Evolutionary conservation across 2,888 invertebrate genomes (phyloP), one percentile per base, ranked within the genome.

Genomic region (Neoitamus cyanurus): DNA sequence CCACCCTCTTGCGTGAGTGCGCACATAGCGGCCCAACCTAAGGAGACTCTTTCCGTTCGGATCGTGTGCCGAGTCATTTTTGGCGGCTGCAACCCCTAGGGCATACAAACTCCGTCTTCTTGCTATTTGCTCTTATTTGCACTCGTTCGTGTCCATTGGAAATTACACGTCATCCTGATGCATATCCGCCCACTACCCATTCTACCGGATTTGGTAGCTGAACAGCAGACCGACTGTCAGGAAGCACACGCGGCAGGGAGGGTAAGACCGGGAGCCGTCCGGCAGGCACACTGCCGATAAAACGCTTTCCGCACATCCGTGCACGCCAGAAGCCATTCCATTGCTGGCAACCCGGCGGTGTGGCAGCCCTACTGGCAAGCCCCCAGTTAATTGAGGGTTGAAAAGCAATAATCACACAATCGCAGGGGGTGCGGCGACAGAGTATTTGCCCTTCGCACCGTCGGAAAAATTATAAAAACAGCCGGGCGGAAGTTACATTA

Each of bases 331-430:
- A 69, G 36, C 73, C 37, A 11, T 15, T 4, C 42, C n/a, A n/a
- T 42, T 15, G n/a, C 42, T n/a, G n/a, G n/a, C n/a, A 42, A 42
- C 20, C 9, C 36, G 73, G n/a, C 13, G 31, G 34, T 34, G 36
- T 13, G 36, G 31, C 20, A 34, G 31, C 34, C 30, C 73, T 34
- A 34, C 31, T 6, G 20, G 73, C 73, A 20, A 30, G 34, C 73
- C 68, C 68, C 80, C 58, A 80, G 31, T 80, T 80, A 80, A 80
- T 80, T 80, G 80, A 80, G 80, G 68, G 80, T 36, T 80, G 80
- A 80, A 80, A 80, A 68, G 80, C 80, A 80, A 80, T 80, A 80
- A 80, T 80, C 80, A 68, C 58, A 31, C 68, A 80, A 80, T 34
- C 36, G 80, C 31, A 36, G 68, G 68, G 58, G 68, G 68, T 20